phyloP scores from a whole-genome alignment of 2,113 vertebrate genomes.

The Laterallus jamaicensis region DNA sequence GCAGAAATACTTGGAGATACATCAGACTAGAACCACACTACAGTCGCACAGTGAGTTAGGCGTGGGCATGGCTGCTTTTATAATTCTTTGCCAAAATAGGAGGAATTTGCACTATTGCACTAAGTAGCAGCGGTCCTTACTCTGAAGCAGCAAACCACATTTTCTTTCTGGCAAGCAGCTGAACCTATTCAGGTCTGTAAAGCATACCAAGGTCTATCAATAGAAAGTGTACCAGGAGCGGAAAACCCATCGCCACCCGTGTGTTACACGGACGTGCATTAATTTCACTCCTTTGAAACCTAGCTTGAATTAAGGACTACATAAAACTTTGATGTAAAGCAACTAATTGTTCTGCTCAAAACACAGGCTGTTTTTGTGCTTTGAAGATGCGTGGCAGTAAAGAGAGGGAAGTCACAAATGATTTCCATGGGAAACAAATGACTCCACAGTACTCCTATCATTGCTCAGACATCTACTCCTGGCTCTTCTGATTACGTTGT shows the following conservation, averaged over 20 bases:
- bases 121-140: neutral
- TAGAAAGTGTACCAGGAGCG: neutral
- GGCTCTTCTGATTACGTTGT: conserved; percentile 16
- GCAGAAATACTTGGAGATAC: neutral
- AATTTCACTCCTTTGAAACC: conserved; percentile 22
- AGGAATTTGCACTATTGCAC: neutral
- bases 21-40: neutral
- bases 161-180: neutral
- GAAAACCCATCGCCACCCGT: neutral
- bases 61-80: neutral
- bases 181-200: neutral
- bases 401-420: conserved; percentile 41
- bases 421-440: conserved; percentile 49
- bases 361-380: conserved; percentile 8
- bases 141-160: neutral
- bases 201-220: neutral
- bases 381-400: conserved; percentile 26
- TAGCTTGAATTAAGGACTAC: neutral
- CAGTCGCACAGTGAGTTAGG: neutral
- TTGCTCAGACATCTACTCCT: conserved; percentile 16
- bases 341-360: conserved; percentile 5
- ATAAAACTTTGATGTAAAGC: conserved; percentile 51
- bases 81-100: neutral
- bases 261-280: neutral
- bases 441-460: neutral